phyloP scores from a whole-genome alignment of 2,797 vertebrate genomes.

The Sphenodon punctatus region DNA sequence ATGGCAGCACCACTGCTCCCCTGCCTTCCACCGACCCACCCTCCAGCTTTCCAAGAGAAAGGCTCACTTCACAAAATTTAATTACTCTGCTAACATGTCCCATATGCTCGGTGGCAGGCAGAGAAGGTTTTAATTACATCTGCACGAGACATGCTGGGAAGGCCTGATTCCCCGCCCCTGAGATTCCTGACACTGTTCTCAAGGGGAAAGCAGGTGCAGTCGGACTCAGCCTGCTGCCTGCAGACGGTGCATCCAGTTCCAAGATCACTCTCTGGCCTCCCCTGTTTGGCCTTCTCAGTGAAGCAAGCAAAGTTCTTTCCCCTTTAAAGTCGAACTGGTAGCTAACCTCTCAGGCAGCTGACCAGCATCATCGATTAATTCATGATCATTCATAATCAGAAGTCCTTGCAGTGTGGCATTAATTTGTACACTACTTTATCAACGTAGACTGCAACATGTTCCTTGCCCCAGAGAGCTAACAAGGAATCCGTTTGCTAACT shows the following conservation, averaged over 20 bases:
- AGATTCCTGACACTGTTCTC: slow-evolving; percentile 1
- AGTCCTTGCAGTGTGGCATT: slow-evolving; percentile 18
- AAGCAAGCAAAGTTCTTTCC: not conserved
- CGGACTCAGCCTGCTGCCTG: not conserved
- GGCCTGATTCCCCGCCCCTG: slow-evolving; percentile 9
- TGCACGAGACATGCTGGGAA: slow-evolving; percentile 43
- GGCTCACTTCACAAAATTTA: slow-evolving; percentile 83
- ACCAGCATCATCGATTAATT: slow-evolving; percentile 40
- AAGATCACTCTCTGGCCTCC: not conserved
- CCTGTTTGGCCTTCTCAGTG: not conserved
- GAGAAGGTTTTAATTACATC: slow-evolving; percentile 67
- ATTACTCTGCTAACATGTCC: slow-evolving; percentile 84
- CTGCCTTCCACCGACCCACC: slow-evolving; percentile 72
- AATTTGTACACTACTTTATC: slow-evolving; percentile 13
- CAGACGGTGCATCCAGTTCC: not conserved
- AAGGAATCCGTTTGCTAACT: not conserved
- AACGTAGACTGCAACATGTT: not conserved
- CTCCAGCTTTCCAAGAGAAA: slow-evolving; percentile 76
- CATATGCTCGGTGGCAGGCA: slow-evolving; percentile 74
- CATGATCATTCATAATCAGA: slow-evolving; percentile 51
- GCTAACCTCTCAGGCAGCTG: not conserved
- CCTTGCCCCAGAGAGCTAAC: not conserved
- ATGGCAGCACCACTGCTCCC: slow-evolving; percentile 60
- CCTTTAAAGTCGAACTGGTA: not conserved
- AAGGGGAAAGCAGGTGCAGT: not conserved